Percentiles rank a stretch among this genome's conserved stretches.
Evolutionary conservation across 2,113 vertebrate genomes (phyloP).

Genomic region (Elephantulus edwardii): DNA sequence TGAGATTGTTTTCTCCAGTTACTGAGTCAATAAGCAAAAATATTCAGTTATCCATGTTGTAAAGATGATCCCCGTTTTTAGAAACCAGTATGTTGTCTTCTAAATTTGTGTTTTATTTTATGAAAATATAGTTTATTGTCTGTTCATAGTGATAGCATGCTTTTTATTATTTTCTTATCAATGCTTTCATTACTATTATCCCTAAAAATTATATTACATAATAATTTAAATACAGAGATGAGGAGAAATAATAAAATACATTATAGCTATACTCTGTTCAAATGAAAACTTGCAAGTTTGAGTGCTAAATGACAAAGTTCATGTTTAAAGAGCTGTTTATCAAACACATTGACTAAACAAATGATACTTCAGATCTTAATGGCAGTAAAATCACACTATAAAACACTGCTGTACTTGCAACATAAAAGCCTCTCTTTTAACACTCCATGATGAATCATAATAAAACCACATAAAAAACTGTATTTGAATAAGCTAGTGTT

Average conservation of each 20-base stretch:
- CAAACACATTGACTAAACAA: conserved; percentile 84
- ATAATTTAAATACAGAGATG: conserved; percentile 83
- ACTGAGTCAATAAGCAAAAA: not conserved
- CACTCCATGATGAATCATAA: conserved; percentile 63
- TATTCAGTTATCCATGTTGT: not conserved
- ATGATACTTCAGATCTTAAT: conserved; percentile 89
- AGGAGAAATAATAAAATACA: conserved; percentile 86
- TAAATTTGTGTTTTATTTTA: conserved; percentile 21
- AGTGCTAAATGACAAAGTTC: conserved; percentile 85
- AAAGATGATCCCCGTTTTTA: not conserved
- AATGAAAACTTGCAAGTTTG: conserved; percentile 85
- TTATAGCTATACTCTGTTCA: conserved; percentile 75
- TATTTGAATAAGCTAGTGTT: not conserved
- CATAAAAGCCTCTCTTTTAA: conserved; percentile 82
- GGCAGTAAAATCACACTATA: conserved; percentile 82
- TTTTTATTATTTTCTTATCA: not conserved
- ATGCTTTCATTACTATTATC: not conserved
- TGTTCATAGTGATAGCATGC: conserved; percentile 57
- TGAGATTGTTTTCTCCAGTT: not conserved
- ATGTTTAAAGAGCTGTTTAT: conserved; percentile 87
- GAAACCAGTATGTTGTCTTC: not conserved
- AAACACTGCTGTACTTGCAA: conserved; percentile 81
- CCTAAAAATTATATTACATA: conserved; percentile 52
- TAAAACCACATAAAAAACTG: conserved; percentile 74
- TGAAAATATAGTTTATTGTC: conserved; percentile 7